phyloP scores from a whole-genome alignment of 2,888 invertebrate species.

The Unio pictorum region DNA sequence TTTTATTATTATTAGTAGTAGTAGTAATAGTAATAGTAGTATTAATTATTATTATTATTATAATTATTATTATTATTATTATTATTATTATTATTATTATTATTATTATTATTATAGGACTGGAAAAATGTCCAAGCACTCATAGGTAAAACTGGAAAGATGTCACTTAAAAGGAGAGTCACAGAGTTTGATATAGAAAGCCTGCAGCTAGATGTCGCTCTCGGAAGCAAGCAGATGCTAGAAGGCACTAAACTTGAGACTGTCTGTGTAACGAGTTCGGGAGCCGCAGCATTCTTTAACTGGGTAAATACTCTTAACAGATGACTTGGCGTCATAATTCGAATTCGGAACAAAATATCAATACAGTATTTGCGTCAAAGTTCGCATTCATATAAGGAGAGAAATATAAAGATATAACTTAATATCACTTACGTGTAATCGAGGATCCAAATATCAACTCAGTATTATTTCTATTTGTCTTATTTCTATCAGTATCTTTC shows the following conservation, averaged over 20 bases:
- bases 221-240: conserved; percentile 48
- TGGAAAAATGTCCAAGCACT: conserved; percentile 59
- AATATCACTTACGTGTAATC: too few species aligned
- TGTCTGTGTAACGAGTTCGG: conserved; percentile 43
- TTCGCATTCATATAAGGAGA: too few species aligned
- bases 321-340: too few species aligned
- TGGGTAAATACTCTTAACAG: conserved; percentile 42
- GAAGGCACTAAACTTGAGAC: conserved; percentile 47
- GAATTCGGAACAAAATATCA: too few species aligned
- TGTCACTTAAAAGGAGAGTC: conserved; percentile 55
- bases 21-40: too few species aligned
- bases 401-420: too few species aligned
- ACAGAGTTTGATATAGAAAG: conserved; percentile 47
- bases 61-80: not conserved
- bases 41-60: too few species aligned
- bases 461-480: too few species aligned
- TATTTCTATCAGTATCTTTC: too few species aligned
- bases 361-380: too few species aligned
- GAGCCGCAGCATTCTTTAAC: conserved; percentile 64
- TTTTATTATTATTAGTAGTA: too few species aligned
- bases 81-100: not conserved
- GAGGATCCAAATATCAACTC: too few species aligned
- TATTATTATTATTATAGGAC: conserved; percentile 26
- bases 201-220: conserved; percentile 39
- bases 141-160: conserved; percentile 60